Evolutionary conservation across 30 jellyfish, hydroid and myxozoan species (phyloP).

Genomic region (Aurelia sp.): DNA sequence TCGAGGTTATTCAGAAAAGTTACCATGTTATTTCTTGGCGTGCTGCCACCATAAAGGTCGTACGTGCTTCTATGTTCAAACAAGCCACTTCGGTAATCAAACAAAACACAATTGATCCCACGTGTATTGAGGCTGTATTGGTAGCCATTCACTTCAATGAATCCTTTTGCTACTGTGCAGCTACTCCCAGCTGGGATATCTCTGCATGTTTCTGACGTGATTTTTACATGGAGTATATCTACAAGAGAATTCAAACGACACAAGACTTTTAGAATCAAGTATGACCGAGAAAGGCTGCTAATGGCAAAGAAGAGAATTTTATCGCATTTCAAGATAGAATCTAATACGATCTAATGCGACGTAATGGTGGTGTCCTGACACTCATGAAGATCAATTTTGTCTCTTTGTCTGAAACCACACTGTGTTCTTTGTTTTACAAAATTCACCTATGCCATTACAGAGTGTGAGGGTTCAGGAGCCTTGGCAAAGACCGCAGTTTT

Average conservation of each 20-base stretch:
- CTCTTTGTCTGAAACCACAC: too few relatives aligned
- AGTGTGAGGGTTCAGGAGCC: too few relatives aligned
- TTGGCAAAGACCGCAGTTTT: too few relatives aligned
- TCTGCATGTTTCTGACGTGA: neutral
- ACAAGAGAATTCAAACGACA: neutral
- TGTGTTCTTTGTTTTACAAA: too few relatives aligned
- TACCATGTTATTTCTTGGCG: neutral
- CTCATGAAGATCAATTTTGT: too few relatives aligned
- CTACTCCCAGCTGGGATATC: neutral
- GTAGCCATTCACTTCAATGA: slow-evolving; percentile 30
- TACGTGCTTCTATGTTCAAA: slow-evolving; percentile 27
- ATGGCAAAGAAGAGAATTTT: too few relatives aligned
- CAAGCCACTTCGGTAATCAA: slow-evolving; percentile 58
- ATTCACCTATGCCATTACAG: too few relatives aligned
- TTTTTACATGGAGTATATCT: neutral
- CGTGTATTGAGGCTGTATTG: slow-evolving; percentile 19
- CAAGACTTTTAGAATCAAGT: too few relatives aligned
- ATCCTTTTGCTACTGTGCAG: neutral
- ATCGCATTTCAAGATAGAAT: too few relatives aligned
- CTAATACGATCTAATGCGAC: too few relatives aligned
- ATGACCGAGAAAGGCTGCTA: too few relatives aligned
- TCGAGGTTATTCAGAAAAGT: slow-evolving; percentile 14
- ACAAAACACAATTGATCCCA: slow-evolving; percentile 27
- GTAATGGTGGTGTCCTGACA: too few relatives aligned
- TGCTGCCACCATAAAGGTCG: neutral